Evolutionary conservation across 2,888 invertebrate genomes (phyloP), one percentile per base, ranked within the genome.

Genomic region (Acrocera orbiculus): DNA sequence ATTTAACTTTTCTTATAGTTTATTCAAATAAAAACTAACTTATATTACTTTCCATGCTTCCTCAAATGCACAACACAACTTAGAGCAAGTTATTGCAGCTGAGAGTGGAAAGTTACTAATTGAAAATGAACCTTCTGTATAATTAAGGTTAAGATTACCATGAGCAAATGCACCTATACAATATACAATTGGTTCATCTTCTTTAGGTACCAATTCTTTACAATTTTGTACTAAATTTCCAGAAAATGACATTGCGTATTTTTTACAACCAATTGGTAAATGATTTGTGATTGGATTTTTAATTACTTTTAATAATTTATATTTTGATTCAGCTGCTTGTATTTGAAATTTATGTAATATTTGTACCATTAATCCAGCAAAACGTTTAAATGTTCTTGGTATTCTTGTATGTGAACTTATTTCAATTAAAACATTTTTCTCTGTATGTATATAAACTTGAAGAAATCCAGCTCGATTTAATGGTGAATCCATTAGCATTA

Each of bases 401-500:
- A 96, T 90, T 51, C 95, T 73, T 1, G 93, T 95, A 58, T 93
- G 93, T 24, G 96, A 95, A 59, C 92, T 92, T 19, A 95, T 73
- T 73, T 92, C 90, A 47, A 93, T 90, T 0, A 93, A 65, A 24
- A 90, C 85, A 67, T 90, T 90, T 50, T 82, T 83, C 49, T 78
- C 81, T 5, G 92, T 92, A 48, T 81, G 85, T 35, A 92, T 68
- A 50, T 89, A 92, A 3, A 95, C 89, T 70, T 96, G 95, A n/a
- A 98, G 63, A 13, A 92, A 64, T 1, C 92, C 95, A 27, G 95
- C 92, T 47, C 96, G 69, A 57, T 98, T 98, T 26, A 98, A 62
- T 0, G 98, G 98, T 40, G 93, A 93, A 56, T 99, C 96, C 65
- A 96, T 76, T 30, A 98, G 65, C 93, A 96, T 98, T 1, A 98